phyloP scores from a whole-genome alignment of 2,888 invertebrate genomes.

The Ornithoptera alexandrae region DNA sequence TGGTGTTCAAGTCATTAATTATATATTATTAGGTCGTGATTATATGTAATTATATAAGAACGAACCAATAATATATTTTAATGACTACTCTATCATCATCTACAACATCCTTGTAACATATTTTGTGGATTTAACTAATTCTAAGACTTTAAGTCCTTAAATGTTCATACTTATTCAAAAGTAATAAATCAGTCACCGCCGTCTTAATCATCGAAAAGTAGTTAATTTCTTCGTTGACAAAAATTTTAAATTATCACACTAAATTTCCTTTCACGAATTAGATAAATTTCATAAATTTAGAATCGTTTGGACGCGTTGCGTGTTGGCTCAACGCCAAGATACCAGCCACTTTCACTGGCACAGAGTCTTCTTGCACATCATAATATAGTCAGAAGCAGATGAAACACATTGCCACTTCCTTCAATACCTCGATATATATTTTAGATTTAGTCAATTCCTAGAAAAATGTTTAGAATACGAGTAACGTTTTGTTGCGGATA shows the following conservation, averaged over 20 bases:
- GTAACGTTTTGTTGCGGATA: background rate
- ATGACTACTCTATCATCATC: background rate
- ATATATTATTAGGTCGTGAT: no score
- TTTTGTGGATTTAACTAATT: background rate
- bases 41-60: background rate
- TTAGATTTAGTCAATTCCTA: slow-evolving; percentile 66
- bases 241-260: slow-evolving; percentile 67
- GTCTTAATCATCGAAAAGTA: slow-evolving; percentile 8
- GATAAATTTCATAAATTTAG: slow-evolving; percentile 66
- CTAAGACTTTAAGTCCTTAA: background rate
- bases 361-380: slow-evolving; percentile 44
- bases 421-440: slow-evolving; percentile 71
- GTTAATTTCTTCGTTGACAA: slow-evolving; percentile 62
- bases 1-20: no score
- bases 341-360: slow-evolving; percentile 58
- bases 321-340: slow-evolving; percentile 63
- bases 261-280: slow-evolving; percentile 68
- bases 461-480: slow-evolving; percentile 15
- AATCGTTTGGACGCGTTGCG: slow-evolving; percentile 55
- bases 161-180: slow-evolving; percentile 3
- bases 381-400: slow-evolving; percentile 38
- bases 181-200: slow-evolving; percentile 1
- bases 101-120: background rate
- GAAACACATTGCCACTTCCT: slow-evolving; percentile 70
- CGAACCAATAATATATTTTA: background rate